A percentile compares a stretch with the other conserved stretches of the same genome.
Conservation (phyloP, 2,797 vertebrate species). For the Sorex maritimensis region DNA sequence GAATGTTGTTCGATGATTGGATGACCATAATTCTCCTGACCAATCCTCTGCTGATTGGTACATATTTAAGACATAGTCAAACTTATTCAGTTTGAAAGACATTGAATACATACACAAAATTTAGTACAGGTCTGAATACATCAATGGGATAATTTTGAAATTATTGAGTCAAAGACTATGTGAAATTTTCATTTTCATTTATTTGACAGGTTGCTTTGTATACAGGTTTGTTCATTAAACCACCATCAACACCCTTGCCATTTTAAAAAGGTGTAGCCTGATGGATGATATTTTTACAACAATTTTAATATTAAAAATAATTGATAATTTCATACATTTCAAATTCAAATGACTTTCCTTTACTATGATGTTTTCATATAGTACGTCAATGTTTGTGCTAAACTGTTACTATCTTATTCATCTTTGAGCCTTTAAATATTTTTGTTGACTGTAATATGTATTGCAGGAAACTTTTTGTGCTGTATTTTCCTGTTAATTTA, state of each 20-base stretch:
- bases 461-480: background rate
- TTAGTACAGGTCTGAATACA: background rate
- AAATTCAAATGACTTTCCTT: background rate
- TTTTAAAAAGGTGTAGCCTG: constrained; percentile 5
- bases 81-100: constrained; percentile 1
- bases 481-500: constrained; percentile 23
- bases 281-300: background rate
- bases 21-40: constrained; percentile 21
- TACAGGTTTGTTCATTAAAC: constrained; percentile 15
- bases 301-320: constrained; percentile 22
- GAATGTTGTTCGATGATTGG: background rate
- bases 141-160: background rate
- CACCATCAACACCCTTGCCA: background rate
- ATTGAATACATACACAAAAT: background rate
- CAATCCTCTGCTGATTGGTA: background rate
- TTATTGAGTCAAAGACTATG: background rate
- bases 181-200: background rate
- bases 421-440: background rate
- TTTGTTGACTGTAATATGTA: background rate
- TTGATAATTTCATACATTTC: constrained; percentile 58
- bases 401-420: background rate
- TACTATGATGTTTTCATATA: constrained; percentile 23
- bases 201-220: background rate
- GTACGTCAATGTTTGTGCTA: background rate
- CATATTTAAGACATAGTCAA: background rate